Percentiles rank a stretch among this genome's conserved stretches.
Evolutionary conservation across 1,140 invertebrate species (phyloP).

Genomic region (Triops longicaudatus): DNA sequence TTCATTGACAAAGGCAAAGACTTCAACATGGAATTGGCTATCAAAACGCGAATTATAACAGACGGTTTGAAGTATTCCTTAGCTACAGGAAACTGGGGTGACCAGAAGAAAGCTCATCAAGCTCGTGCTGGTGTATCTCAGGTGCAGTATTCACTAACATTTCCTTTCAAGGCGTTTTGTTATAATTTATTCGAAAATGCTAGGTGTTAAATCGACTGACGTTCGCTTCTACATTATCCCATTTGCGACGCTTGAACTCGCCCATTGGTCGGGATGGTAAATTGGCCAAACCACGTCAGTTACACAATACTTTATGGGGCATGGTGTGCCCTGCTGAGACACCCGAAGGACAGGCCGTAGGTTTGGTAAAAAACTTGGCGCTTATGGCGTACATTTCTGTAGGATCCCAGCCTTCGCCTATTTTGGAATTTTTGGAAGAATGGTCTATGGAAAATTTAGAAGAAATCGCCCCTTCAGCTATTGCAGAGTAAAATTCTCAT

Average conservation of each 20-base stretch:
- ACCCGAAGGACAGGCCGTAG: conserved; percentile 87
- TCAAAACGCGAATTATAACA: conserved; percentile 96
- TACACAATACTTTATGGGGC: conserved; percentile 98
- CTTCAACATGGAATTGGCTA: conserved; percentile 93
- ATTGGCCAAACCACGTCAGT: conserved; percentile 91
- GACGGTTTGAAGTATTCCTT: conserved; percentile 96
- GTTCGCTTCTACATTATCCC: conserved; percentile 94
- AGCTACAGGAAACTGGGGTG: conserved; percentile 99
- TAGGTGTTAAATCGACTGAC: conserved; percentile 88
- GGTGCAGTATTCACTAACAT: conserved; percentile 37
- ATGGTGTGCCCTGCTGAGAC: conserved; percentile 99
- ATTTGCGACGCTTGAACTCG: conserved; percentile 93
- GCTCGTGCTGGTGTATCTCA: conserved; percentile 86
- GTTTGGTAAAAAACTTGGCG: conserved; percentile 93
- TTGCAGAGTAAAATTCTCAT: conserved; percentile 56
- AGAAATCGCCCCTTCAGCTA: conserved; percentile 92
- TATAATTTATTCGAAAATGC: neutral
- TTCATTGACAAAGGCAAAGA: conserved; percentile 98
- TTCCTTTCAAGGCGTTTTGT: neutral
- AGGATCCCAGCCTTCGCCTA: conserved; percentile 94
- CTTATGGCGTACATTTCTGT: conserved; percentile 99
- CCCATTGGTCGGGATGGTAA: conserved; percentile 98
- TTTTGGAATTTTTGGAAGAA: conserved; percentile 98
- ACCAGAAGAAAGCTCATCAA: conserved; percentile 99
- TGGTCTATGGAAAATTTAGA: conserved; percentile 99